Evolutionary conservation across 64 coral and sea anemone species (phyloP).

Genomic region (Platygyra sinensis): DNA sequence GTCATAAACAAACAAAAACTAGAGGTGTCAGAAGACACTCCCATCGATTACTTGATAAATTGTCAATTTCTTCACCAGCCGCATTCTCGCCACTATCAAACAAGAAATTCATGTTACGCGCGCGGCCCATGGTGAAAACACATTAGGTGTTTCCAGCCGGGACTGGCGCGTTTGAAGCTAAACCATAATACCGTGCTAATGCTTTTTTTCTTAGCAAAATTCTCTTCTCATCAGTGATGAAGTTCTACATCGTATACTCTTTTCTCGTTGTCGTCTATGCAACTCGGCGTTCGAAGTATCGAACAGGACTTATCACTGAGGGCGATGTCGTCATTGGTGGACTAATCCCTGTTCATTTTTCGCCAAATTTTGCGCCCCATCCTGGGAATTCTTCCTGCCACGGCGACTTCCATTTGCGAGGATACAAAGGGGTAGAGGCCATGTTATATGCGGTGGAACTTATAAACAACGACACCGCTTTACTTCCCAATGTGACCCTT

Average conservation of each 20-base stretch:
- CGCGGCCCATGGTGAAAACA: background rate
- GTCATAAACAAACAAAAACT: constrained; percentile 5
- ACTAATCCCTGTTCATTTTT: constrained; percentile 32
- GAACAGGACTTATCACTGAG: background rate
- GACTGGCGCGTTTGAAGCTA: background rate
- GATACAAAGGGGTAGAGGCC: constrained; percentile 34
- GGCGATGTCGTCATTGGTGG: constrained; percentile 47
- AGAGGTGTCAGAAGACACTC: constrained; percentile 27
- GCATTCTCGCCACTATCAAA: background rate
- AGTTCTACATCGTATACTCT: background rate
- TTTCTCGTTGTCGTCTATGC: background rate
- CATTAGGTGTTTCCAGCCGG: background rate
- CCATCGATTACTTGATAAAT: constrained; percentile 21
- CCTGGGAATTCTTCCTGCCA: background rate
- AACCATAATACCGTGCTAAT: background rate
- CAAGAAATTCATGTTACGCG: background rate
- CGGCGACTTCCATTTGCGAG: constrained; percentile 33
- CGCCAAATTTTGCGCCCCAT: background rate
- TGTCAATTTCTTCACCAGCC: background rate
- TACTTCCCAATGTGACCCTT: constrained; percentile 38
- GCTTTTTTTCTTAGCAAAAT: background rate
- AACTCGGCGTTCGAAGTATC: background rate
- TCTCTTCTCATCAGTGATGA: background rate
- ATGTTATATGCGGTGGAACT: constrained; percentile 48
- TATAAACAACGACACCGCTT: constrained; percentile 17